These are phyloP conservation scores for Calidris pugnax DNA, from an alignment of 2,113 vertebrate species.

Conservation along the genomic window DNA sequence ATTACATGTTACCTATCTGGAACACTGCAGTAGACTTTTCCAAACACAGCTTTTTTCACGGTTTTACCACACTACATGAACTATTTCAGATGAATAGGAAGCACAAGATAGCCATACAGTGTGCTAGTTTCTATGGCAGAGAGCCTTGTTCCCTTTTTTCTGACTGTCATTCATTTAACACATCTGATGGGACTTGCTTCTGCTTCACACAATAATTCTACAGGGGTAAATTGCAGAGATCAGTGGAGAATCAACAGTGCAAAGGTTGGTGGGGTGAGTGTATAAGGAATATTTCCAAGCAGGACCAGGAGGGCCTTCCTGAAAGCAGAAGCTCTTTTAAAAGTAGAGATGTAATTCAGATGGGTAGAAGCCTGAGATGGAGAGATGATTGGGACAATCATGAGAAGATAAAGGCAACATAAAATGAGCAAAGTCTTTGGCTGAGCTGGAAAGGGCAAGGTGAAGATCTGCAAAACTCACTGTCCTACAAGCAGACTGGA, in stretches of 20 bases:
- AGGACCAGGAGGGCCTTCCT: not conserved
- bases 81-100: not conserved
- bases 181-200: not conserved
- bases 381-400: not conserved
- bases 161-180: not conserved
- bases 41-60: not conserved
- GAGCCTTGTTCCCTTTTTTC: not conserved
- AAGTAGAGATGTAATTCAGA: not conserved
- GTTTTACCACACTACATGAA: not conserved
- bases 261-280: not conserved
- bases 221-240: not conserved
- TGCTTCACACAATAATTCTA: not conserved
- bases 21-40: not conserved
- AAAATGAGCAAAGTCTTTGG: not conserved
- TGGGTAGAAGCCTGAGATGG: not conserved
- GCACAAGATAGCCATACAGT: not conserved
- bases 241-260: not conserved
- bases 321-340: not conserved
- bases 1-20: accelerated
- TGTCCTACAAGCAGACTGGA: not conserved
- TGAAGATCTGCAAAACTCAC: not conserved
- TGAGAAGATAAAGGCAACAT: not conserved
- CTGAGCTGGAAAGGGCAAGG: not conserved
- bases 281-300: not conserved
- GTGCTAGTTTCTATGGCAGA: not conserved